A percentile compares a stretch with the other conserved stretches of the same genome.
Evolutionary conservation across 2,113 vertebrate genomes (phyloP).

Genomic region (Oplegnathus fasciatus): DNA sequence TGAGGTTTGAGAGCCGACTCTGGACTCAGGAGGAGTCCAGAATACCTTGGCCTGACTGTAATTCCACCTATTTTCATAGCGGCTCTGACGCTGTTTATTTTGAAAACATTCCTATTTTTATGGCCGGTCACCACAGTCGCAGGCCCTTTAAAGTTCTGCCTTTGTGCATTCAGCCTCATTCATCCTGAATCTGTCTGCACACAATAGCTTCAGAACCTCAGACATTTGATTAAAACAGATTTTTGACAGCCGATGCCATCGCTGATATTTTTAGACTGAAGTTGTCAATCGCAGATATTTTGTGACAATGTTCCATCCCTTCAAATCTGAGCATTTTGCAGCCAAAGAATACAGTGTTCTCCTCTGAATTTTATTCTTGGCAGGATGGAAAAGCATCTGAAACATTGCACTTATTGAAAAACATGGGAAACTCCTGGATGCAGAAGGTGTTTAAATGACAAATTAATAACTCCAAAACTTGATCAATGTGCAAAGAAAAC

Average conservation of each 20-base stretch:
- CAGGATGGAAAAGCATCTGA: constrained; percentile 32
- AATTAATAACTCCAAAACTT: constrained; percentile 47
- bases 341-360: constrained; percentile 55
- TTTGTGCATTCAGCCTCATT: constrained; percentile 61
- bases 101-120: constrained; percentile 94
- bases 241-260: constrained; percentile 13
- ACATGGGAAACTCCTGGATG: constrained; percentile 56
- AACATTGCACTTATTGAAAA: constrained; percentile 21
- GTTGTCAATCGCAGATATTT: constrained; percentile 52
- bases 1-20: constrained; percentile 60
- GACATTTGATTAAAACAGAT: constrained; percentile 15
- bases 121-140: constrained; percentile 89
- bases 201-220: constrained; percentile 14
- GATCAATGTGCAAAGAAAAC: constrained; percentile 59
- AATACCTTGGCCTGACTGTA: constrained; percentile 68
- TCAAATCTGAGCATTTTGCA: constrained; percentile 9
- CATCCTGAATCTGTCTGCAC: constrained; percentile 30
- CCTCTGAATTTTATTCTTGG: constrained; percentile 43
- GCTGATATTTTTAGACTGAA: constrained; percentile 54
- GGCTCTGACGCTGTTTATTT: constrained; percentile 89
- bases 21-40: constrained; percentile 72
- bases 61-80: constrained; percentile 80
- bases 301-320: constrained; percentile 19
- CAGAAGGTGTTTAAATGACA: constrained; percentile 54
- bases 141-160: constrained; percentile 86